A percentile compares a stretch with the other conserved stretches of the same genome.
phyloP scores from a whole-genome alignment of 2,113 vertebrate genomes.

The Opisthocomus hoazin region DNA sequence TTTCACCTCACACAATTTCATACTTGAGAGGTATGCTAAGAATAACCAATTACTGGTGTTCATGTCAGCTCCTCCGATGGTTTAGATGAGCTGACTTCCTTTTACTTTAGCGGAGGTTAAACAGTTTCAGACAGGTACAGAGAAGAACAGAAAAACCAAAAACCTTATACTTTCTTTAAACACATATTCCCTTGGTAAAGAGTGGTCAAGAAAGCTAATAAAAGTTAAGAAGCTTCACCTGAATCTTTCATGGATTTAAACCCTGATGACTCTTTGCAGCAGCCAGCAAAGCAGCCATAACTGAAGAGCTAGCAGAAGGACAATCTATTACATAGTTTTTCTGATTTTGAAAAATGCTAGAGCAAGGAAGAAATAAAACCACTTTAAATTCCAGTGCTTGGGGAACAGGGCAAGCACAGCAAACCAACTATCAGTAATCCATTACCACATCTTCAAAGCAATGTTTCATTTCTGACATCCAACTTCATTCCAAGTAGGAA shows the following conservation, averaged over 20 bases:
- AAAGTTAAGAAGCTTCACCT: not conserved
- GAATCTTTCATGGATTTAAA: not conserved
- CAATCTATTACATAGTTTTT: not conserved
- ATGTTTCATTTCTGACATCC: conserved; percentile 41
- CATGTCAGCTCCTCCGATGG: not conserved
- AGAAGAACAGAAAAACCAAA: not conserved
- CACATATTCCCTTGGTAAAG: not conserved
- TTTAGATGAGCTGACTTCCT: not conserved
- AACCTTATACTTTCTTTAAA: not conserved
- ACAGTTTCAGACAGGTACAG: not conserved
- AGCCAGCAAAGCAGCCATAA: not conserved
- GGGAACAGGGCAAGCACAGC: not conserved
- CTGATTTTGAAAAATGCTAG: conserved; percentile 15
- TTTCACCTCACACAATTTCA: not conserved
- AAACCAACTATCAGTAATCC: conserved; percentile 13
- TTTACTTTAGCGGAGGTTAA: not conserved
- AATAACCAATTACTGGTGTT: not conserved
- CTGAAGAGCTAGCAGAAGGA: not conserved
- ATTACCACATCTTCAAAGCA: conserved; percentile 18
- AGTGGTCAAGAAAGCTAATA: not conserved
- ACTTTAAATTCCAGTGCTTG: conserved; percentile 20
- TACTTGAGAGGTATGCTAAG: not conserved
- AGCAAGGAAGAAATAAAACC: not conserved
- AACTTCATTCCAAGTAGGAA: conserved; percentile 28
- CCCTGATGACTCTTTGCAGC: not conserved